Evolutionary conservation across 2,888 invertebrate genomes (phyloP), one percentile per base, ranked within the genome.

Genomic region (Dendrolimus pini): DNA sequence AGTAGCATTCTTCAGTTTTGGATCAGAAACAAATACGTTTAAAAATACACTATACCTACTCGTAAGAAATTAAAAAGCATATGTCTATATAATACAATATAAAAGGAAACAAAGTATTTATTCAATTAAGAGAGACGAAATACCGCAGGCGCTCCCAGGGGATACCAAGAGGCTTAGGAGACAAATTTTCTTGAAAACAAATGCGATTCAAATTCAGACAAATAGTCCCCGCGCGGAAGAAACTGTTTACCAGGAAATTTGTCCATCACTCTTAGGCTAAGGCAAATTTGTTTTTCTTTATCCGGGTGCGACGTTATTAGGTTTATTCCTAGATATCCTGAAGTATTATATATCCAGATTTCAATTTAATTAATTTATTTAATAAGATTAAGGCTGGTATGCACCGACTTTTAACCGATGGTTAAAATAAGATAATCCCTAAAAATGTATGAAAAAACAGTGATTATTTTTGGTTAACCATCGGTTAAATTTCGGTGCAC

Each of bases 161-260:
- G 78, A 82, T 75, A 82, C 84, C 79, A 59, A 61, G 78, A 76
- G 85, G 85, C 81, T 85, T 87, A 82, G 77, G 85, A 88, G 89
- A 88, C 88, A 87, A 89, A 88, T 89, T 86, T 84, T 79, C 77
- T 78, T 82, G 77, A 79, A 85, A 89, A 89, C 84, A 88, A 89
- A 89, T 88, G 88, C 84, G 86, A 89, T 89, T 89, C 86, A 89
- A 89, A 89, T 88, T 88, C 88, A 89, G 86, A 89, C 85, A 87
- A 89, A 89, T 89, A 86, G 89, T 88, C 89, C 89, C 89, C 59
- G 71, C 71, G 89, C 88, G 89, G 86, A 80, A 79, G 82, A 74
- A 83, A 80, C 83, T 84, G 85, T 84, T 89, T 89, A 83, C 88
- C 82, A 83, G 85, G 83, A 88, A 88, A 90, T 89, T 86, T 83